Percentiles rank a stretch among this genome's conserved stretches.
Evolutionary conservation across 2,797 vertebrate species (phyloP).

Genomic region (Pipistrellus kuhlii): DNA sequence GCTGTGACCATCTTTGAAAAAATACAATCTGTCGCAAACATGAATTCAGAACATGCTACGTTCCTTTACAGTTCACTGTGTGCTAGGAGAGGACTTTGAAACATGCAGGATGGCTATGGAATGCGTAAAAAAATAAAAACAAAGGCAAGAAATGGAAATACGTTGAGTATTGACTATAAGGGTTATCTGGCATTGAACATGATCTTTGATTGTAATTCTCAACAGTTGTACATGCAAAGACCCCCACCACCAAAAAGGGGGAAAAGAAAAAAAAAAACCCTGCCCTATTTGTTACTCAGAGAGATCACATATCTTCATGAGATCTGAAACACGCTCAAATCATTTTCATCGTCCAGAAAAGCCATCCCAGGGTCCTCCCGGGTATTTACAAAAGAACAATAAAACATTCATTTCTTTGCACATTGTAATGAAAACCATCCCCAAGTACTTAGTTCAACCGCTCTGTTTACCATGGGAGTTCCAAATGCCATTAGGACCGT

Average conservation of each 20-base stretch:
- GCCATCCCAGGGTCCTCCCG: slow-evolving; percentile 62
- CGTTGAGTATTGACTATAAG: slow-evolving; percentile 34
- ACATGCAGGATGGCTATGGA: slow-evolving; percentile 44
- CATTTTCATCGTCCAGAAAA: slow-evolving; percentile 79
- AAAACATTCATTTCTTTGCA: slow-evolving; percentile 80
- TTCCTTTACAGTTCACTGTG: not conserved
- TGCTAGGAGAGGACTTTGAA: not conserved
- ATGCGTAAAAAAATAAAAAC: slow-evolving; percentile 49
- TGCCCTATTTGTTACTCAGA: slow-evolving; percentile 72
- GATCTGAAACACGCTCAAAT: slow-evolving; percentile 79
- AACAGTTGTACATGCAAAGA: not conserved
- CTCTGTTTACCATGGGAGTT: slow-evolving; percentile 80
- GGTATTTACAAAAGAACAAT: slow-evolving; percentile 81
- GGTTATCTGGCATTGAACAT: slow-evolving; percentile 20
- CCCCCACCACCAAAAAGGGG: not conserved
- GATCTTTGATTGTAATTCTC: slow-evolving; percentile 18
- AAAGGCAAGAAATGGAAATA: not conserved
- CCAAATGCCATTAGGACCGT: slow-evolving; percentile 68
- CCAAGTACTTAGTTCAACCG: slow-evolving; percentile 69
- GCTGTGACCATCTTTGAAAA: not conserved
- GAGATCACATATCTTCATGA: slow-evolving; percentile 77
- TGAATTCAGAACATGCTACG: not conserved
- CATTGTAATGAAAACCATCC: slow-evolving; percentile 82
- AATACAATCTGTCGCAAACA: not conserved
- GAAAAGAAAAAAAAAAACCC: not conserved